Evolutionary conservation across 2,888 invertebrate species (phyloP).

Genomic region (Cheilosia soror): DNA sequence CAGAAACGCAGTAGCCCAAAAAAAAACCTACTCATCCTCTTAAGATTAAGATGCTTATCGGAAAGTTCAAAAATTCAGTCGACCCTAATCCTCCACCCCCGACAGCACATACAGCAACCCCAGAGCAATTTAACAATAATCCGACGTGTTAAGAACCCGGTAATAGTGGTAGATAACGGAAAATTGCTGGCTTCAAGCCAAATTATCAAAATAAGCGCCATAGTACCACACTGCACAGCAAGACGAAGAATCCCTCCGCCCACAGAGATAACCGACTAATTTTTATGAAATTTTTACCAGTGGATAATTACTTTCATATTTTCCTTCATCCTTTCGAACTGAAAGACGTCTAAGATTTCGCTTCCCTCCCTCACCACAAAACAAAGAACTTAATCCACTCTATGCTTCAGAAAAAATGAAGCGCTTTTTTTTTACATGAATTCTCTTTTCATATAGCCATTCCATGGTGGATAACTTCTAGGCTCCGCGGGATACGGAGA

Average conservation of each 20-base stretch:
- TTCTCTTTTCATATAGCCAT: conserved; percentile 25
- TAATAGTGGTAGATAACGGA: conserved; percentile 68
- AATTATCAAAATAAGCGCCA: conserved; percentile 52
- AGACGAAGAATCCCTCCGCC: conserved; percentile 2
- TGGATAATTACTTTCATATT: conserved; percentile 60
- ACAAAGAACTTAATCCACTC: conserved; percentile 59
- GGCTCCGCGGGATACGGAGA: conserved; percentile 18
- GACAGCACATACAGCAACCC: conserved; percentile 10
- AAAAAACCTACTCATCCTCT: conserved; percentile 1
- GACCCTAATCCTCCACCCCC: conserved; percentile 45
- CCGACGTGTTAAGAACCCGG: conserved; percentile 74
- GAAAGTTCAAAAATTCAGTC: conserved; percentile 63
- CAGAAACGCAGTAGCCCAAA: conserved; percentile 21
- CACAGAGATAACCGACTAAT: conserved; percentile 65
- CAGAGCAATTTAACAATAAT: conserved; percentile 67
- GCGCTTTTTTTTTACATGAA: conserved; percentile 24
- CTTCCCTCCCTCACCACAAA: conserved; percentile 4
- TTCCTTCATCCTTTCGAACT: conserved; percentile 23
- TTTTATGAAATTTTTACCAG: conserved; percentile 67
- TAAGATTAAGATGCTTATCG: conserved; percentile 66
- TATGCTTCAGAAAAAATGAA: conserved; percentile 49
- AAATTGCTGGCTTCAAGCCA: conserved; percentile 65
- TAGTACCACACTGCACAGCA: not conserved
- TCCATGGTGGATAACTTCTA: conserved; percentile 17
- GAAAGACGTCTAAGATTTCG: conserved; percentile 36